Evolutionary conservation across 2,888 invertebrate genomes (phyloP).

Genomic region (Leucozona laternaria): DNA sequence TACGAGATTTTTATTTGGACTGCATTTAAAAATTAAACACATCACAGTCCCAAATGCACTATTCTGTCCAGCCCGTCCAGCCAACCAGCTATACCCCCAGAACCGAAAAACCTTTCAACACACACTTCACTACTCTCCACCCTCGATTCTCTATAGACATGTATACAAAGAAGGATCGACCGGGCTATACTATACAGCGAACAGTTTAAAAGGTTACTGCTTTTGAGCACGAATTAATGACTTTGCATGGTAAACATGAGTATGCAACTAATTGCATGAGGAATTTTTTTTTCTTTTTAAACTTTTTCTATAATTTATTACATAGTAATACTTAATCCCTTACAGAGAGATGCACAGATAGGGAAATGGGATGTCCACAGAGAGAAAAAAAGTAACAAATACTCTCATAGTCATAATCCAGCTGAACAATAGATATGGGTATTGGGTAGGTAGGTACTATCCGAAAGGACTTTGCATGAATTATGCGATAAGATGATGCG

Average conservation of each 20-base stretch:
- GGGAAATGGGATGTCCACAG: conserved; percentile 21
- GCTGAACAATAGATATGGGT: conserved; percentile 71
- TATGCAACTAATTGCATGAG: conserved; percentile 74
- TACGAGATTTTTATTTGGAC: conserved; percentile 59
- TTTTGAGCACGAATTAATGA: conserved; percentile 67
- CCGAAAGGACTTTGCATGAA: conserved; percentile 74
- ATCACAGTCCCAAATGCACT: conserved; percentile 14
- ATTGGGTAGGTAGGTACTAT: too few species aligned
- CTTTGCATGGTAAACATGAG: conserved; percentile 73
- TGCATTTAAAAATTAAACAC: conserved; percentile 58
- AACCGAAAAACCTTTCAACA: conserved; percentile 41
- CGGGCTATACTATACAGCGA: background rate
- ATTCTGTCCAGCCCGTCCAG: background rate
- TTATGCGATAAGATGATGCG: conserved; percentile 73
- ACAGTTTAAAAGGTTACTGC: conserved; percentile 54
- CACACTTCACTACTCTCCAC: background rate
- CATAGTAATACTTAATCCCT: conserved; percentile 73
- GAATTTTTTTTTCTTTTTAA: conserved; percentile 52
- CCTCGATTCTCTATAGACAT: background rate
- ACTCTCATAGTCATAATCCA: conserved; percentile 70
- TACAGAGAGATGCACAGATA: conserved; percentile 68
- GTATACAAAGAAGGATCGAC: conserved; percentile 1
- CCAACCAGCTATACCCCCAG: background rate
- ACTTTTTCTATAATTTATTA: conserved; percentile 71
- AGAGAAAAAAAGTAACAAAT: conserved; percentile 50